These are phyloP conservation scores for Periplaneta americana DNA, from an alignment of 1,140 invertebrate species.

Conservation along the genomic window DNA sequence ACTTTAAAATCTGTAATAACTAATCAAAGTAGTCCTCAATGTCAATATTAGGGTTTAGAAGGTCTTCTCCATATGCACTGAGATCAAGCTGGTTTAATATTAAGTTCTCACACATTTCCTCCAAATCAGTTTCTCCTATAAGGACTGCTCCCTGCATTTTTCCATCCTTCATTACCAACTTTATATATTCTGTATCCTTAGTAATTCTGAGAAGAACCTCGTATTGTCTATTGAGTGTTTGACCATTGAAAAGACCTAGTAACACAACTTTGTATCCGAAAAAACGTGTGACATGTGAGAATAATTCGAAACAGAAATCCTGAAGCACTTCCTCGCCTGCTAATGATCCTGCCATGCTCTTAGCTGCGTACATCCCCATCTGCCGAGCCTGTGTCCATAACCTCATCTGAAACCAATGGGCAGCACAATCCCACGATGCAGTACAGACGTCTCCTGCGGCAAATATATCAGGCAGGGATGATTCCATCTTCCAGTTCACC, in stretches of 20 bases:
- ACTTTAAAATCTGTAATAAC: not conserved
- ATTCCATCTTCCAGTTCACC: conserved; percentile 84
- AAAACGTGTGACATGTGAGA: conserved; percentile 92
- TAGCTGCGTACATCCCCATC: conserved; percentile 92
- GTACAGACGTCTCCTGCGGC: conserved; percentile 93
- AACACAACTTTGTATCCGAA: conserved; percentile 94
- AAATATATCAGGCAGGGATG: conserved; percentile 72
- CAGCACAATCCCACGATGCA: conserved; percentile 66
- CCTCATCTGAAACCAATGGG: conserved; percentile 95
- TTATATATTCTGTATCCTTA: conserved; percentile 80
- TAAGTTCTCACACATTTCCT: conserved; percentile 98
- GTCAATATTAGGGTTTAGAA: conserved; percentile 92
- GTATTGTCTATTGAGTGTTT: conserved; percentile 77
- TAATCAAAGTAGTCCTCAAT: conserved; percentile 99
- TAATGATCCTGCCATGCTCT: conserved; percentile 72
- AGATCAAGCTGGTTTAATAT: conserved; percentile 94
- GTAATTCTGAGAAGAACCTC: conserved; percentile 85
- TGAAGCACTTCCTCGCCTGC: conserved; percentile 59
- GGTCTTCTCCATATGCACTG: conserved; percentile 80
- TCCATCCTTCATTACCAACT: conserved; percentile 82
- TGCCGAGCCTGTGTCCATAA: conserved; percentile 97
- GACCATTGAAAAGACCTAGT: conserved; percentile 91
- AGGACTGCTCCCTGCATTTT: conserved; percentile 88
- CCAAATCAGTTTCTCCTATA: conserved; percentile 94
- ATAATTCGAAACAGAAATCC: conserved; percentile 97